phyloP scores from a whole-genome alignment of 2,113 vertebrate species.

The Oophaga pumilio region DNA sequence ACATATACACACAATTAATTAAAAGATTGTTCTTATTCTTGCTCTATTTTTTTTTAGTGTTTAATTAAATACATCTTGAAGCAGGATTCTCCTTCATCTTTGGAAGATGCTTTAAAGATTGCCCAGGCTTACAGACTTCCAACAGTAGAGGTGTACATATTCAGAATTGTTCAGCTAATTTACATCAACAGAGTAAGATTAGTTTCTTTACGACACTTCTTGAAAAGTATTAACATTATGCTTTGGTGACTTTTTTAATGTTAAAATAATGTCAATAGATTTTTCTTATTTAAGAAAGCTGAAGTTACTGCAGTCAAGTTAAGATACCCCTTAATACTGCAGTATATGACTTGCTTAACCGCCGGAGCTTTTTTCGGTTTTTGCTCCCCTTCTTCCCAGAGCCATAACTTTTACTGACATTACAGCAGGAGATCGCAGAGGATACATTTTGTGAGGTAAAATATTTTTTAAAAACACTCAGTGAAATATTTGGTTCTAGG shows the following conservation, averaged over 20 bases:
- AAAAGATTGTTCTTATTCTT: not conserved
- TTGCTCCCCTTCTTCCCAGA: too few relatives aligned
- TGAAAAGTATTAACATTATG: not conserved
- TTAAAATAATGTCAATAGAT: too few relatives aligned
- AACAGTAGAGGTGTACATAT: slow-evolving; percentile 78
- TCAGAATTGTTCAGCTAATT: slow-evolving; percentile 82
- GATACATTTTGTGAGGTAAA: too few relatives aligned
- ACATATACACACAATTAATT: not conserved
- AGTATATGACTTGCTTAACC: too few relatives aligned
- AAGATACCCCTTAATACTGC: too few relatives aligned
- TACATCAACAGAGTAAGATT: slow-evolving; percentile 76
- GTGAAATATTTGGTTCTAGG: too few relatives aligned
- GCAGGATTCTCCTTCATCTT: slow-evolving; percentile 80
- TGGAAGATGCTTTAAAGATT: slow-evolving; percentile 89
- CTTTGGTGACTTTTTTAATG: not conserved
- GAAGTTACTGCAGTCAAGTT: too few relatives aligned
- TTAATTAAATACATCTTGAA: slow-evolving; percentile 89
- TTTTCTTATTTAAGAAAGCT: too few relatives aligned
- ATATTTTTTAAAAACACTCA: too few relatives aligned
- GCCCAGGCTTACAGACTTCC: slow-evolving; percentile 80
- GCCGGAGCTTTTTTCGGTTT: too few relatives aligned
- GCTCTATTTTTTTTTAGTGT: slow-evolving; percentile 69
- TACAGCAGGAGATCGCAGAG: too few relatives aligned
- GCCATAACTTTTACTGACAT: too few relatives aligned
- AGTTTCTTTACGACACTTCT: not conserved